These are phyloP conservation scores for Tipula lateralis DNA, from an alignment of 2,888 invertebrate genomes.

Conservation along the genomic window DNA sequence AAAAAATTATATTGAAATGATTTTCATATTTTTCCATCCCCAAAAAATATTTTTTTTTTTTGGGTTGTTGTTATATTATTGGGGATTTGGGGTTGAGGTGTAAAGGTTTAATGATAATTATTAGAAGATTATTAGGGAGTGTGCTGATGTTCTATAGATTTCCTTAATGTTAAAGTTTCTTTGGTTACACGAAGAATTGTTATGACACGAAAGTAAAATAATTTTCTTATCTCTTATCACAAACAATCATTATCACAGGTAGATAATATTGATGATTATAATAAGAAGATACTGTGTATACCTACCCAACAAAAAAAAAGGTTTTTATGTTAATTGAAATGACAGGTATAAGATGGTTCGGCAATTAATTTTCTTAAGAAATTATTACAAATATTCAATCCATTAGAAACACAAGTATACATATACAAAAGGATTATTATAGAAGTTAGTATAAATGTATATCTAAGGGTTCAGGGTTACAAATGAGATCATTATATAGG, in stretches of 20 bases:
- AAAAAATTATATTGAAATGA: neutral
- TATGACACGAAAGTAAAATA: neutral
- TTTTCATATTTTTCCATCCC: neutral
- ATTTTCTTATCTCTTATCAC: neutral
- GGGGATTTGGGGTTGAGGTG: neutral
- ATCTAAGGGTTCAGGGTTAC: neutral
- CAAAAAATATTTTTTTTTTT: neutral
- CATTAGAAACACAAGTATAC: neutral
- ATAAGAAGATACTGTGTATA: neutral
- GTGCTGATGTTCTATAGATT: neutral
- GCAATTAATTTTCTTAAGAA: neutral
- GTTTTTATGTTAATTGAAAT: conserved; percentile 1
- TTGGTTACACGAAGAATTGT: neutral
- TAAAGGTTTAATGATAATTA: conserved; percentile 15
- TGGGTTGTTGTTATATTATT: neutral
- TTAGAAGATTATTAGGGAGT: neutral
- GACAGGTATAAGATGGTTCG: neutral
- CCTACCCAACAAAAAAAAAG: neutral
- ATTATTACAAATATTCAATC: neutral
- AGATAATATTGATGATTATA: neutral
- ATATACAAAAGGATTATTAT: neutral
- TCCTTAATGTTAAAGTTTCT: neutral
- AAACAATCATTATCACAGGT: neutral
- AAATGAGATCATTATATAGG: neutral
- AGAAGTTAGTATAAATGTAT: neutral